These are phyloP conservation scores for Eupithecia subfuscata DNA, from an alignment of 2,888 invertebrate species.

Conservation along the genomic window DNA sequence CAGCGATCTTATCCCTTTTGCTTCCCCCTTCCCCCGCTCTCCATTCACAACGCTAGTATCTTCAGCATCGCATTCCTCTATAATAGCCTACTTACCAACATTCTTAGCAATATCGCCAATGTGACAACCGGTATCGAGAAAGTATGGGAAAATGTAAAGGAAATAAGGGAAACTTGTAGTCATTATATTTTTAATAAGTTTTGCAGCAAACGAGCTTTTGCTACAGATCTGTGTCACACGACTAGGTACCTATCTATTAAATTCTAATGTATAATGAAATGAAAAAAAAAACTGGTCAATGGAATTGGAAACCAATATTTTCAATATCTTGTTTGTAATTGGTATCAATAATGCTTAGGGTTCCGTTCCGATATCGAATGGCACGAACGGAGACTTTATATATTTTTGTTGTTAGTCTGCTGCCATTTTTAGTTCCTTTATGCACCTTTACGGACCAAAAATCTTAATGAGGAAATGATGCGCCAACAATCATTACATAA, in stretches of 20 bases:
- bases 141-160: constrained; percentile 40
- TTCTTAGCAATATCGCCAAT: constrained; percentile 15
- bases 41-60: constrained; percentile 24
- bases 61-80: constrained; percentile 15
- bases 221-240: neutral
- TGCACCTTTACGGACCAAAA: neutral
- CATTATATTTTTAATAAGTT: constrained; percentile 11
- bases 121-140: constrained; percentile 34
- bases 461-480: neutral
- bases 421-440: neutral
- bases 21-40: neutral
- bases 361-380: neutral
- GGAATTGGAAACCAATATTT: neutral
- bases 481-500: too few relatives aligned
- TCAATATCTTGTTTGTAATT: neutral
- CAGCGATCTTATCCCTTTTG: neutral
- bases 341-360: neutral
- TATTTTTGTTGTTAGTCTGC: neutral
- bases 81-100: constrained; percentile 17
- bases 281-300: neutral
- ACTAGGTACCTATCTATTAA: neutral
- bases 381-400: neutral
- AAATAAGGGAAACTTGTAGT: constrained; percentile 37
- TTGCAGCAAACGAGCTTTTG: neutral
- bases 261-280: neutral